Conservation (phyloP, 2,888 invertebrate genomes). For the Eueremaeus valkanovi region DNA sequence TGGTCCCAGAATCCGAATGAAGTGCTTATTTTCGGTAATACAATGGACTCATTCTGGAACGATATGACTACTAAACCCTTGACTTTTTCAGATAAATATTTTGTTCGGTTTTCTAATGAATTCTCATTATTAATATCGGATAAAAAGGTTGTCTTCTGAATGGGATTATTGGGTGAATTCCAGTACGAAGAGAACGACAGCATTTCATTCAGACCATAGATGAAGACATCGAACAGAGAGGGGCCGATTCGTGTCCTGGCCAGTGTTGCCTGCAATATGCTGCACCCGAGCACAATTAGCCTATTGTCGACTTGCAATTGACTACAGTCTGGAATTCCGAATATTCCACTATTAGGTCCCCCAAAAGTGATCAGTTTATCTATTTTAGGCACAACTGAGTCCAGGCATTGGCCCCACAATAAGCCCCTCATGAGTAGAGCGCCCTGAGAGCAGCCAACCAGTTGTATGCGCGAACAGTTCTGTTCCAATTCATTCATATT, state of each 20-base stretch:
- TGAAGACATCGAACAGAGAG: not conserved
- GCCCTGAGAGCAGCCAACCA: conserved; percentile 15
- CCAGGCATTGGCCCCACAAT: conserved; percentile 1
- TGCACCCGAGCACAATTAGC: not conserved
- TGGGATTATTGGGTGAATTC: conserved; percentile 1
- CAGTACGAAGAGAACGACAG: conserved; percentile 9
- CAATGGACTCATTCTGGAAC: not conserved
- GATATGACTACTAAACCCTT: not conserved
- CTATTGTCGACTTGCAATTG: not conserved
- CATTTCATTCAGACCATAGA: not conserved
- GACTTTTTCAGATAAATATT: not conserved
- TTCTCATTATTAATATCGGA: conserved; percentile 14
- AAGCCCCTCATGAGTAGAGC: conserved; percentile 1
- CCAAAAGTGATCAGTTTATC: conserved; percentile 26
- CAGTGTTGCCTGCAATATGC: not conserved
- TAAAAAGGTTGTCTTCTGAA: not conserved
- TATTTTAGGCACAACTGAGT: conserved; percentile 1
- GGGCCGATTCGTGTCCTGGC: not conserved
- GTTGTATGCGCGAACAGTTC: not conserved
- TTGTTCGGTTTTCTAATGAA: not conserved
- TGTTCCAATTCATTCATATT: too few relatives aligned
- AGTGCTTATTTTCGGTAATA: not conserved
- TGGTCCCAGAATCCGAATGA: not conserved
- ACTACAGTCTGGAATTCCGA: not conserved
- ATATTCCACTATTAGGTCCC: conserved; percentile 15